Conservation (phyloP, 2,888 invertebrate genomes). For the Mimachlamys varia region DNA sequence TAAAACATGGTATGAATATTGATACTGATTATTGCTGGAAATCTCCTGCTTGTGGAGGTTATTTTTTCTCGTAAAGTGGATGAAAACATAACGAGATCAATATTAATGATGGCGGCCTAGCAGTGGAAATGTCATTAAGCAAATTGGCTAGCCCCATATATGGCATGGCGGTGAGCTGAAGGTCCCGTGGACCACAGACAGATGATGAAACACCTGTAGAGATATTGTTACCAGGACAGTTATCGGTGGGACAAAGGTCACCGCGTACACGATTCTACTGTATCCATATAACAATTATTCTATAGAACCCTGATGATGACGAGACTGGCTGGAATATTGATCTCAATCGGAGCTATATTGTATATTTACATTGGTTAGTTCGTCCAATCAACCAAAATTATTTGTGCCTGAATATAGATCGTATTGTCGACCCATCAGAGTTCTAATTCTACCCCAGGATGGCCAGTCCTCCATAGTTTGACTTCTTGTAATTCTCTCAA, state of each 20-base stretch:
- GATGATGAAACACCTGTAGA: neutral
- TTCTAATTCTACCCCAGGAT: too few species aligned
- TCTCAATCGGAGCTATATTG: too few species aligned
- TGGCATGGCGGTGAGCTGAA: neutral
- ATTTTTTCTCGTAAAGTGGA: neutral
- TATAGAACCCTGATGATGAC: neutral
- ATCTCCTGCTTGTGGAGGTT: neutral
- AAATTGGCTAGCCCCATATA: neutral
- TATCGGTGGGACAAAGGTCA: neutral
- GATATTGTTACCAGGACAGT: neutral
- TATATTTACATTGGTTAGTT: too few species aligned
- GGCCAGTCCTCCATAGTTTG: too few species aligned
- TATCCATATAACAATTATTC: neutral
- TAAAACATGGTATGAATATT: neutral
- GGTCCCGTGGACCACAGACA: neutral
- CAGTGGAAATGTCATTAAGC: slow-evolving; percentile 12
- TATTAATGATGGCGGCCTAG: neutral
- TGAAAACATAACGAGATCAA: neutral
- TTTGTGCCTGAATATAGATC: too few species aligned
- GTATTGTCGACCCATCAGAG: too few species aligned
- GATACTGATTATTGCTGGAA: neutral
- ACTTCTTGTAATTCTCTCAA: too few species aligned
- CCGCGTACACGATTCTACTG: neutral
- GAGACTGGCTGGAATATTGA: neutral
- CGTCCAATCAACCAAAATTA: too few species aligned